Conservation (phyloP, 2,113 vertebrate genomes). For the Tragelaphus strepsiceros region DNA sequence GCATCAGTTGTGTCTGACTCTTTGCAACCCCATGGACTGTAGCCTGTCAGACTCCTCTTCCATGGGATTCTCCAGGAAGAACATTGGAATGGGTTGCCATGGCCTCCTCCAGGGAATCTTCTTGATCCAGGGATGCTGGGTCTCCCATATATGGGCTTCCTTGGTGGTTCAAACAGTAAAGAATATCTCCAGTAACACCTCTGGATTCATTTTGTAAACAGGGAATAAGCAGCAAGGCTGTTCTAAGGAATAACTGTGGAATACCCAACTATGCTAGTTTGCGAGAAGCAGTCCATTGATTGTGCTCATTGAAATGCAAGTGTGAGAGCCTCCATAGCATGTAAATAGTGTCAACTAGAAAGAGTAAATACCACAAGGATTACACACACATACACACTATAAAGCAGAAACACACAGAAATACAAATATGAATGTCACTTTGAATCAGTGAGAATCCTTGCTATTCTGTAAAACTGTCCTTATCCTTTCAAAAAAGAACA, state of each 20-base stretch:
- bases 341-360: not conserved
- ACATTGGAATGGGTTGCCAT: not conserved
- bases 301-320: not conserved
- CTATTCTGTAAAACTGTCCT: not conserved
- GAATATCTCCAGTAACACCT: not conserved
- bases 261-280: not conserved
- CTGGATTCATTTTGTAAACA: not conserved
- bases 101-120: not conserved
- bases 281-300: not conserved
- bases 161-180: not conserved
- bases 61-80: not conserved
- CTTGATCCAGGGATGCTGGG: not conserved
- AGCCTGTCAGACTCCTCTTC: not conserved
- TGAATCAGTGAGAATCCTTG: not conserved
- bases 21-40: not conserved
- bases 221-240: not conserved
- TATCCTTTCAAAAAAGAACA: not conserved
- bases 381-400: not conserved
- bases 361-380: not conserved
- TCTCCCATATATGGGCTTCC: not conserved
- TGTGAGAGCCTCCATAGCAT: not conserved
- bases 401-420: not conserved
- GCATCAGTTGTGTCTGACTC: not conserved
- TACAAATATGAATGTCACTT: not conserved
- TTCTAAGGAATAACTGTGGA: not conserved